A percentile compares a stretch with the other conserved stretches of the same genome.
These are phyloP conservation scores for Leptinotarsa haldemani DNA, from an alignment of 2,888 invertebrate species.

Conservation along the genomic window DNA sequence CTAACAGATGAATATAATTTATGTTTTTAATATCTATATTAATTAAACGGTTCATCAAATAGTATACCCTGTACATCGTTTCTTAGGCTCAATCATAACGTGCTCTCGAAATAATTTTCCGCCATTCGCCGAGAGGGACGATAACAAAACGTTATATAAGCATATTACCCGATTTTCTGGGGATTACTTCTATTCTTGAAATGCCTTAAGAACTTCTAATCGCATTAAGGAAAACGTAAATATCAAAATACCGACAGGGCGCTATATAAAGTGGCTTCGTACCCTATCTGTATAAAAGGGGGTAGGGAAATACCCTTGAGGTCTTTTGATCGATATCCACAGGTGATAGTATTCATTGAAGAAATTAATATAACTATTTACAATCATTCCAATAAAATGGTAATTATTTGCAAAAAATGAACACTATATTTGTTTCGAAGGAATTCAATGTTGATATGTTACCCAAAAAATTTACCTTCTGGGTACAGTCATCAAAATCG, in stretches of 20 bases:
- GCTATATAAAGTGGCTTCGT: conserved; percentile 14
- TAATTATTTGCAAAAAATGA: too few relatives aligned
- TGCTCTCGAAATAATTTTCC: conserved; percentile 11
- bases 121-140: conserved; percentile 14
- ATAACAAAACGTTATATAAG: conserved; percentile 30
- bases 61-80: background rate
- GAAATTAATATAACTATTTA: background rate
- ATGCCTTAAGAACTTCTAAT: conserved; percentile 33
- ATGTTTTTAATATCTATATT: too few relatives aligned
- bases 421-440: too few relatives aligned
- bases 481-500: too few relatives aligned
- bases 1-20: too few relatives aligned
- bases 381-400: too few relatives aligned
- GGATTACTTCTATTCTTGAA: conserved; percentile 37
- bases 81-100: background rate
- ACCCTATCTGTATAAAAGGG: background rate
- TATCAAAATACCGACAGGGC: conserved; percentile 34
- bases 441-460: too few relatives aligned
- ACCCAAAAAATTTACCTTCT: too few relatives aligned
- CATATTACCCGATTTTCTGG: conserved; percentile 34
- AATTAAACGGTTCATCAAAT: too few relatives aligned
- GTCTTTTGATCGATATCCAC: background rate
- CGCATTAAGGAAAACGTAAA: conserved; percentile 30
- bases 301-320: background rate
- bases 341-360: background rate